phyloP scores from a whole-genome alignment of 1,140 invertebrate genomes.

The Medauroidea extradentata region DNA sequence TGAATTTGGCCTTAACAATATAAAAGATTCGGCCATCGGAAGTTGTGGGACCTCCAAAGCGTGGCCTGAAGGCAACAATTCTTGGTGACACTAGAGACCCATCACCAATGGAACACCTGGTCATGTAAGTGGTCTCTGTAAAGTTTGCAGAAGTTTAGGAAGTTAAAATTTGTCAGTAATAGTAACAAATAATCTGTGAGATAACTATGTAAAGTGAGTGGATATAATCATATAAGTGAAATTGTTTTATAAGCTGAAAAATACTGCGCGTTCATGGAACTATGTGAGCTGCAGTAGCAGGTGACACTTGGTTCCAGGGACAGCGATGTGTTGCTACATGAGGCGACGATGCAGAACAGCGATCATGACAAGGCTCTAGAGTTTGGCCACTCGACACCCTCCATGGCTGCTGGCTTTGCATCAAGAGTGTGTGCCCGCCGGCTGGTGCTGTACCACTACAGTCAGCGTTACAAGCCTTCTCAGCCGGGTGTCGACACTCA shows the following conservation, averaged over 20 bases:
- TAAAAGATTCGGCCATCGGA: conserved; percentile 36
- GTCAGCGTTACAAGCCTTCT: conserved; percentile 40
- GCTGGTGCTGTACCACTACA: conserved; percentile 46
- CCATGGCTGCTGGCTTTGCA: conserved; percentile 43
- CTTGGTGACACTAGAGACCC: conserved; percentile 45
- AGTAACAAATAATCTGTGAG: no score
- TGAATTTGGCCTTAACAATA: not conserved
- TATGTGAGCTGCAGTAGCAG: no score
- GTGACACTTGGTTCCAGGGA: no score
- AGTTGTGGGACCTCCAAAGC: conserved; percentile 35
- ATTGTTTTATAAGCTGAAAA: no score
- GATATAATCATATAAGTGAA: no score
- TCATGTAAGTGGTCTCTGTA: conserved; percentile 23
- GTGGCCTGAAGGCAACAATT: conserved; percentile 42
- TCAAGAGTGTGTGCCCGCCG: conserved; percentile 32
- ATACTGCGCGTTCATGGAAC: no score
- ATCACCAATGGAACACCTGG: conserved; percentile 32
- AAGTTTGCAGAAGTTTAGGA: no score
- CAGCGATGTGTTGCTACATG: conserved; percentile 45
- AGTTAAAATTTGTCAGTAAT: no score
- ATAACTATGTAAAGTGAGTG: no score
- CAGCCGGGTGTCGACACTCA: no score
- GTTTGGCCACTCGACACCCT: conserved; percentile 47
- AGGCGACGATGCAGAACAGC: conserved; percentile 43
- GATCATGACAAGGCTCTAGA: conserved; percentile 38